These are phyloP conservation scores for Cladopsammia gracilis DNA, from an alignment of 64 coral and sea anemone species.

Conservation along the genomic window DNA sequence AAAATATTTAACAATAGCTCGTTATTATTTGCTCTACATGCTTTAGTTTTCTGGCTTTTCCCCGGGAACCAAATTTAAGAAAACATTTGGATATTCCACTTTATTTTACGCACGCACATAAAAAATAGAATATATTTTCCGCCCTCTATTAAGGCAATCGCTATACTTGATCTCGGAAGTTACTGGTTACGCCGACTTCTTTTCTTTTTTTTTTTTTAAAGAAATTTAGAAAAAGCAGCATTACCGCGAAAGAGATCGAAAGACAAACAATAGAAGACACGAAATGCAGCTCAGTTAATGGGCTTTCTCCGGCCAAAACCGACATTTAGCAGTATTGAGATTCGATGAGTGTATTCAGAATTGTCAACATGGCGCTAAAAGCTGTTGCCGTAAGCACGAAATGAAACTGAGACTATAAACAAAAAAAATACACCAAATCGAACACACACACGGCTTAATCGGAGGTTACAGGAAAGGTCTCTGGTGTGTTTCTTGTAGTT, in stretches of 20 bases:
- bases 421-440: slow-evolving; percentile 7
- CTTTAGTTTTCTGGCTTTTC: background rate
- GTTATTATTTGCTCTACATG: slow-evolving; percentile 21
- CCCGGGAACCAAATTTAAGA: background rate
- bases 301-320: slow-evolving; percentile 35
- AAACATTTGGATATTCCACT: background rate
- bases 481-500: slow-evolving; percentile 1
- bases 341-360: slow-evolving; percentile 53
- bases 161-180: no score
- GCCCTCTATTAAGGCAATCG: no score
- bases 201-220: no score
- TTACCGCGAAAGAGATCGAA: background rate
- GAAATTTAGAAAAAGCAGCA: background rate
- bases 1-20: slow-evolving; percentile 24
- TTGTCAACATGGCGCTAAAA: slow-evolving; percentile 66
- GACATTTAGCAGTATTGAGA: slow-evolving; percentile 51
- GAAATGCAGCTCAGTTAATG: slow-evolving; percentile 11
- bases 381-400: slow-evolving; percentile 33
- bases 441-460: background rate
- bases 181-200: no score
- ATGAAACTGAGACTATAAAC: slow-evolving; percentile 5
- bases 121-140: no score
- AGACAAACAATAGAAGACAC: background rate
- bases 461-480: background rate
- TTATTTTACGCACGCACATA: background rate